A percentile compares a stretch with the other conserved stretches of the same genome.
These are phyloP conservation scores for Platichthys flesus DNA, from an alignment of 2,113 vertebrate genomes.

Conservation along the genomic window DNA sequence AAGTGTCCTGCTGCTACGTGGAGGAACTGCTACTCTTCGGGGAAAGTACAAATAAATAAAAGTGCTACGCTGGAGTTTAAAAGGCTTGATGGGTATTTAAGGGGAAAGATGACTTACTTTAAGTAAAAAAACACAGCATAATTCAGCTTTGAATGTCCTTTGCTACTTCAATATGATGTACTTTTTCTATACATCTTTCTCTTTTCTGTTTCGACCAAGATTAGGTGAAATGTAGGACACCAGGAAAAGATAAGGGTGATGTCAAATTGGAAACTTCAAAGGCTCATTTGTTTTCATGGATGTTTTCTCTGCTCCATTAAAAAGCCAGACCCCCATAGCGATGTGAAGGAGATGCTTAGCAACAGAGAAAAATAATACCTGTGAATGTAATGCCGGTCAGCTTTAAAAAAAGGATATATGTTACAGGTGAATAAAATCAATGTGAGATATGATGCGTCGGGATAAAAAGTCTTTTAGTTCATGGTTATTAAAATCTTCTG, in stretches of 20 bases:
- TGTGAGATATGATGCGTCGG: slow-evolving; percentile 7
- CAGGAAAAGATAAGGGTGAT: slow-evolving; percentile 2
- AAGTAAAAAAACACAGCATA: slow-evolving; percentile 43
- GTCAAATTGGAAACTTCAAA: background rate
- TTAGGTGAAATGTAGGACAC: slow-evolving; percentile 28
- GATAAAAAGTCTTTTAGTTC: slow-evolving; percentile 45
- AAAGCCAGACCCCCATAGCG: background rate
- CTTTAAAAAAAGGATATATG: slow-evolving; percentile 15
- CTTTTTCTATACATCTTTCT: slow-evolving; percentile 2
- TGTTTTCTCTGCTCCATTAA: slow-evolving; percentile 19
- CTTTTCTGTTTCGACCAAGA: background rate
- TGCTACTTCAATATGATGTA: slow-evolving; percentile 25
- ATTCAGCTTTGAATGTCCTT: slow-evolving; percentile 56
- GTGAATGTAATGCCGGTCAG: slow-evolving; percentile 6
- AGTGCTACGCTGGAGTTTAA: slow-evolving; percentile 74
- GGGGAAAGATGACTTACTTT: slow-evolving; percentile 38
- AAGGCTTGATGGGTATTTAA: slow-evolving; percentile 58
- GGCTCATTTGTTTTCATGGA: background rate
- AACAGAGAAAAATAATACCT: slow-evolving; percentile 26
- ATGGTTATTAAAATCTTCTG: slow-evolving; percentile 36
- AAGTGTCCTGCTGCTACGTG: slow-evolving; percentile 37
- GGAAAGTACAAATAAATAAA: slow-evolving; percentile 73
- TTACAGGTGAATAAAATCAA: slow-evolving; percentile 10
- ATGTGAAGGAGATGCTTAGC: slow-evolving; percentile 9
- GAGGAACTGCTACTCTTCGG: slow-evolving; percentile 63